Conservation (phyloP, 2,113 vertebrate genomes). For the Oenanthe melanoleuca region DNA sequence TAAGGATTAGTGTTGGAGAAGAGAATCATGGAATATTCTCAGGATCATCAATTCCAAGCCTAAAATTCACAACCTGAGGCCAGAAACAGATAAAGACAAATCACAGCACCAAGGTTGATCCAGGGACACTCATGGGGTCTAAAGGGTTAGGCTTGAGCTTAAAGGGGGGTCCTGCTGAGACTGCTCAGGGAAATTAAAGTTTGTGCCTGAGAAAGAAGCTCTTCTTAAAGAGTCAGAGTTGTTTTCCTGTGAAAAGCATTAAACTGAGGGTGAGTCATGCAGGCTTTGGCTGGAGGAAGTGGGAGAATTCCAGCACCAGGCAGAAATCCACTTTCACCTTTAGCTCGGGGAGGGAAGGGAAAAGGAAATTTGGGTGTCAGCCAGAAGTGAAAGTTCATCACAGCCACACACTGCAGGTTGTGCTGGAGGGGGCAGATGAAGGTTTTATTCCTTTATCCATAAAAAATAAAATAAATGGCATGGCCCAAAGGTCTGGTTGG, state of each 20-base stretch:
- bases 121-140: not conserved
- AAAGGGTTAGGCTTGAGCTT: not conserved
- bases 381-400: not conserved
- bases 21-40: not conserved
- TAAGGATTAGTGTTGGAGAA: not conserved
- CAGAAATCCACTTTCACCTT: not conserved
- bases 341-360: not conserved
- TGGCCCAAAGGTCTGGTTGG: not conserved
- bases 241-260: not conserved
- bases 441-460: not conserved
- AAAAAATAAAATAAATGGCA: not conserved
- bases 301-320: not conserved
- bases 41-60: not conserved
- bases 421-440: not conserved
- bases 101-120: not conserved
- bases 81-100: not conserved
- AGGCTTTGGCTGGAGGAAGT: not conserved
- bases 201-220: not conserved
- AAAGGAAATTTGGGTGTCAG: accelerated
- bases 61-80: not conserved
- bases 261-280: slow-evolving; percentile 20
- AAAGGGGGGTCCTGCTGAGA: not conserved
- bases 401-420: not conserved
- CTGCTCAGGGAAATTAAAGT: not conserved
- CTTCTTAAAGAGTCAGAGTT: not conserved